Evolutionary conservation across 2,888 invertebrate species (phyloP), one percentile per base, ranked within the genome.

Genomic region (Timandra comae): DNA sequence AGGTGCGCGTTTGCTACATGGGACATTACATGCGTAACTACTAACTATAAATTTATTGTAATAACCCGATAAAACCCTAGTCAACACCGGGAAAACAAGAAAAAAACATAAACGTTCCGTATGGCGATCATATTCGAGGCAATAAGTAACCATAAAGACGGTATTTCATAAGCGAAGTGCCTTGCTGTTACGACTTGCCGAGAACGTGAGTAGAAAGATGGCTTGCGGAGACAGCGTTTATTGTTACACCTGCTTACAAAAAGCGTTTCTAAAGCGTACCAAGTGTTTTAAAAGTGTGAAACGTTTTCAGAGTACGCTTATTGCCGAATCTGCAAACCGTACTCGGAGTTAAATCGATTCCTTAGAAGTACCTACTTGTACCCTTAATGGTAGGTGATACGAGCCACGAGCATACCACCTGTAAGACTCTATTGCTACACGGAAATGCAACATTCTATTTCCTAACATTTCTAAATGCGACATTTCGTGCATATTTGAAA

Each of bases 91-190:
- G 49, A 56, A 56, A 60, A 63, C 54, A 60, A 49, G 48, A 59
- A 60, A 67, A 61, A 52, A 63, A 60, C 40, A 52, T 65, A 67
- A 64, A 68, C 56, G 63, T 55, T 56, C 53, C 51, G 57, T 59
- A 63, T 53, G 58, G 55, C 59, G 54, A 63, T 59, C 65, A 65
- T 70, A 74, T 69, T 61, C 62, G 52, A 49, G 48, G 64, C 68
- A 74, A 74, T 78, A 76, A 75, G 72, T 75, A 72, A 75, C 68
- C 68, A 74, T 75, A 76, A 78, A 72, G 62, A 54, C 56, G 62
- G 69, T 73, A 71, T 77, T 78, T 77, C 71, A 70, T 66, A 71
- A 65, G 65, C 65, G 60, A 67, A 74, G 67, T 67, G 64, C 63
- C 64, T 67, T 59, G 62, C 54, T 65, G 69, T 77, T 72, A 75